Evolutionary conservation across 2,113 vertebrate species (phyloP).

Genomic region (Rhinoptilus africanus): DNA sequence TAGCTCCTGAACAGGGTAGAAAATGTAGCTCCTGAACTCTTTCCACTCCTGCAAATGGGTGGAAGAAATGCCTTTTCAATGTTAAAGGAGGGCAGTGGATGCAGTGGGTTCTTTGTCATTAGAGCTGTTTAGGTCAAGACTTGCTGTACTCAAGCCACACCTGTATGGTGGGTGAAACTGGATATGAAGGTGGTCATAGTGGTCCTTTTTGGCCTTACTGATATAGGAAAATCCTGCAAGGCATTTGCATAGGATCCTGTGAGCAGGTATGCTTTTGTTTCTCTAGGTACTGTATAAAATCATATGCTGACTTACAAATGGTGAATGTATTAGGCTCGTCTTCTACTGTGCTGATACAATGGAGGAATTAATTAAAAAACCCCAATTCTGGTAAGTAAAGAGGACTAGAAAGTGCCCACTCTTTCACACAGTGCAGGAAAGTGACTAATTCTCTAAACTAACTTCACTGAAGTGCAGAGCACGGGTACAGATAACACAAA

Average conservation of each 20-base stretch:
- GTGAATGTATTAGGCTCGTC: background rate
- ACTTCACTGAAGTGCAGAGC: conserved; percentile 43
- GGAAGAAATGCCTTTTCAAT: background rate
- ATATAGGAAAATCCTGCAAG: background rate
- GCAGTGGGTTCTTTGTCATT: background rate
- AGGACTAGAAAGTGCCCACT: background rate
- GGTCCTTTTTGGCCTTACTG: background rate
- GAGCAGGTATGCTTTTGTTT: background rate
- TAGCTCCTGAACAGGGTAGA: background rate
- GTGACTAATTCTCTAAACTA: conserved; percentile 16
- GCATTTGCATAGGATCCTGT: background rate
- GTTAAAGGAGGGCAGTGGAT: background rate
- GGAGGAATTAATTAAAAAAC: conserved; percentile 46
- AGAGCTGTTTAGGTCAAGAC: background rate
- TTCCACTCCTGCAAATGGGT: background rate
- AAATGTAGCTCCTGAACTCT: background rate
- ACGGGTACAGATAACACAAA: conserved; percentile 40
- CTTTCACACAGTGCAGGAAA: background rate
- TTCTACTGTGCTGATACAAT: conserved; percentile 39
- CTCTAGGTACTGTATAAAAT: background rate
- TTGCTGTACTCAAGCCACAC: background rate
- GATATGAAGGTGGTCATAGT: background rate
- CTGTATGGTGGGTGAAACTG: background rate
- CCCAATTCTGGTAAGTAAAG: conserved; percentile 32
- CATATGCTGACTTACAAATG: background rate